Evolutionary conservation across 2,888 invertebrate species (phyloP).

Genomic region (Drosophila borborema): DNA sequence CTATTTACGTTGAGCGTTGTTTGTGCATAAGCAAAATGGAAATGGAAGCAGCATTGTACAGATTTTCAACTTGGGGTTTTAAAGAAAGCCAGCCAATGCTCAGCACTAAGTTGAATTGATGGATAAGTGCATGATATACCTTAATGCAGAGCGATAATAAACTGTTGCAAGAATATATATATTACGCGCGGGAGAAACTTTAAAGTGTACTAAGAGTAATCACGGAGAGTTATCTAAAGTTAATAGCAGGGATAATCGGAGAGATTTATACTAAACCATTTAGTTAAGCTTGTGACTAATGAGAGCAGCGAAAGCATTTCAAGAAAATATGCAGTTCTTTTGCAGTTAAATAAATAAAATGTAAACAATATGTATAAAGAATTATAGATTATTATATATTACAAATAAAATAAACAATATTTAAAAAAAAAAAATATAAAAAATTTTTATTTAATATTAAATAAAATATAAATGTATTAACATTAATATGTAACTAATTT

Average conservation of each 20-base stretch:
- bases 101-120: slow-evolving; percentile 7
- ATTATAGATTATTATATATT: neutral
- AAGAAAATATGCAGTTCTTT: neutral
- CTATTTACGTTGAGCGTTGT: slow-evolving; percentile 33
- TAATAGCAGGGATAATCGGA: neutral
- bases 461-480: no score
- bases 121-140: neutral
- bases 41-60: slow-evolving; percentile 16
- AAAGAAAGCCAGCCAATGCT: neutral
- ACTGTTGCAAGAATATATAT: no score
- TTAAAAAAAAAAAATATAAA: neutral
- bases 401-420: neutral
- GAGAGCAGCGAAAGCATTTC: neutral
- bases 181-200: neutral
- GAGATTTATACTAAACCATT: neutral
- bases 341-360: neutral
- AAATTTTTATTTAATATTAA: neutral
- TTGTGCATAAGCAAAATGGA: slow-evolving; percentile 24
- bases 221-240: neutral
- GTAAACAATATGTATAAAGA: neutral
- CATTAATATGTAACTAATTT: no score
- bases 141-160: slow-evolving; percentile 2
- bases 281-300: neutral
- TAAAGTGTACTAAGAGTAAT: neutral
- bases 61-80: neutral